Base-by-base conservation (phyloP, 2,888 invertebrate species). In the Achlya flavicornis region DNA sequence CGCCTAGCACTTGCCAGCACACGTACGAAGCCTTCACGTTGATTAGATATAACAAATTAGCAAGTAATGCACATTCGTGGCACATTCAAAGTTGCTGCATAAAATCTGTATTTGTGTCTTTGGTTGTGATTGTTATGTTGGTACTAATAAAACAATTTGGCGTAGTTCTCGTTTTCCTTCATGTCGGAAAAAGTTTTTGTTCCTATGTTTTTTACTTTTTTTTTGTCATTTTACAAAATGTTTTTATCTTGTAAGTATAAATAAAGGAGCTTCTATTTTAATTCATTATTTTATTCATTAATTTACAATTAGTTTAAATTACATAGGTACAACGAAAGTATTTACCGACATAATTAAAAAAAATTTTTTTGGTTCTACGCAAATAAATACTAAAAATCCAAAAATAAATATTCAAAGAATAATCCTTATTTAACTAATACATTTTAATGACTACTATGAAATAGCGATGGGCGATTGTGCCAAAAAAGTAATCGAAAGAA, bases 1-100 rank as follows among this genome's bases (percentile, higher is more conserved):
- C 12, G 67, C 75, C 0, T 71, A 79, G n/a, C 73, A 78, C 43
- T 63, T 84, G 19, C 67, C 71, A 0, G 73, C 77, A 12, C 81
- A 82, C 33, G 67, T 76, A 4, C 74, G 64, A n/a, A 72, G 64
- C 8, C 72, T 65, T 8, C 81, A 81, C 43, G 71, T 65, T 32
- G 74, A 70, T n/a, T n/a, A n/a, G 16, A 63, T 59, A 7, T 3
- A 33, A 26, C 26, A 26, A 26, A 1, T 26, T 26, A 26, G 26
- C 1, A 26, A 26, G 2, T 1, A 26, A 26, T 26, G 26, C 26
- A 26, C 26, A 26, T 26, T 26, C 26, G 2, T 1, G 2, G 26
- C 26, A 26, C 26, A 26, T 26, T 26, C 26, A 26, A 26, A 26
- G 2, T 26, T 58, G 58, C 8, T 14, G 6, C 33, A 12, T 33